phyloP scores from a whole-genome alignment of 2,888 invertebrate species.

The Athetis lepigone region DNA sequence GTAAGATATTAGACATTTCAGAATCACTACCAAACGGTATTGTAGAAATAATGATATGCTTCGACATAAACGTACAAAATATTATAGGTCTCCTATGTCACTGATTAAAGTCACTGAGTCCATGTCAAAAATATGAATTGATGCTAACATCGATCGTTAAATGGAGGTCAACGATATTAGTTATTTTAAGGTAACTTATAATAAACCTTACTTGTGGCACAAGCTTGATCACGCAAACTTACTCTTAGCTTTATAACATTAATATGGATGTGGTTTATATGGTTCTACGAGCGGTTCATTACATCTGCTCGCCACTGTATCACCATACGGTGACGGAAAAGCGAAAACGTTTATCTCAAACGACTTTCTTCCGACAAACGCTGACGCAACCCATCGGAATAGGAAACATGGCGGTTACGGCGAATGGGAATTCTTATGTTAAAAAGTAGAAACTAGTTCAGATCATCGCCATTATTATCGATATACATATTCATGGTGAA shows the following conservation, averaged over 20 bases:
- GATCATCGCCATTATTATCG: constrained; percentile 43
- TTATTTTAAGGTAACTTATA: no score
- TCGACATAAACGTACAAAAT: constrained; percentile 25
- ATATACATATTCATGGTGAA: constrained; percentile 61
- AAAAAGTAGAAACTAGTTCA: constrained; percentile 64
- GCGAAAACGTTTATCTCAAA: constrained; percentile 68
- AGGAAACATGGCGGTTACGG: constrained; percentile 57
- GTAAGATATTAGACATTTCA: constrained; percentile 37
- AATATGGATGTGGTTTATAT: background rate
- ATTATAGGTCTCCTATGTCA: no score
- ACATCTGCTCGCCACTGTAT: constrained; percentile 49
- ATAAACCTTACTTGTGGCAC: no score
- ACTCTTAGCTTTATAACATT: no score
- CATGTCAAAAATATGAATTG: no score
- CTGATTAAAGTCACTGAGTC: no score
- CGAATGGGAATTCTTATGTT: constrained; percentile 62
- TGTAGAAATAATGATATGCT: constrained; percentile 23
- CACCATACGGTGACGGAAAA: constrained; percentile 66
- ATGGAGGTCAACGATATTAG: no score
- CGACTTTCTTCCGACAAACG: constrained; percentile 70
- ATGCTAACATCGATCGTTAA: no score
- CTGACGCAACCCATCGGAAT: constrained; percentile 69
- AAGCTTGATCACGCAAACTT: no score
- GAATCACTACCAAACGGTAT: constrained; percentile 27
- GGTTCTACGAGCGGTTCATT: background rate